Evolutionary conservation across 2,797 vertebrate genomes (phyloP).

Genomic region (Florisuga fusca): DNA sequence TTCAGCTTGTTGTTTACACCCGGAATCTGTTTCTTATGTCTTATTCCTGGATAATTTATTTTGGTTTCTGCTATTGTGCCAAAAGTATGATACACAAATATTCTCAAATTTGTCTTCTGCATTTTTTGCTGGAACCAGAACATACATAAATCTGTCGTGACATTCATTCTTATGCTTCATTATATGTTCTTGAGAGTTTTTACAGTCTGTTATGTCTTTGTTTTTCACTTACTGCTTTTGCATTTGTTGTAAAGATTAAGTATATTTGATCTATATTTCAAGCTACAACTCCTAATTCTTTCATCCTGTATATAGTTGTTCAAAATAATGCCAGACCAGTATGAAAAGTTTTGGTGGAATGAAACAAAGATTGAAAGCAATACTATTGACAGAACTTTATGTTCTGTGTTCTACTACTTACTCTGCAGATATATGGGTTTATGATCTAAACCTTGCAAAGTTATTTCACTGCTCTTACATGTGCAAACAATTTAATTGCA

Average conservation of each 20-base stretch:
- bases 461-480: constrained; percentile 20
- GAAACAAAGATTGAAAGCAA: constrained; percentile 18
- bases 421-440: not conserved
- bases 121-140: constrained; percentile 42
- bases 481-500: constrained; percentile 30
- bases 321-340: not conserved
- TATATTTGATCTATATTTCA: constrained; percentile 29
- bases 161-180: constrained; percentile 48
- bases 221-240: constrained; percentile 48
- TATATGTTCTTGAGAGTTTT: constrained; percentile 32
- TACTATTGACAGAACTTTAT: not conserved
- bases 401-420: not conserved
- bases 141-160: constrained; percentile 56
- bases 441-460: not conserved
- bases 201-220: constrained; percentile 50
- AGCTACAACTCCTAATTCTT: constrained; percentile 6
- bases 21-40: constrained; percentile 19
- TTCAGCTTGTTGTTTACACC: constrained; percentile 15
- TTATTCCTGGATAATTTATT: constrained; percentile 56
- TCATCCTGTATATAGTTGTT: not conserved
- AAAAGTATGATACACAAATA: constrained; percentile 52
- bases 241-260: constrained; percentile 39
- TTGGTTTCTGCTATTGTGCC: constrained; percentile 46
- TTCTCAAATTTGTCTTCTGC: constrained; percentile 49
- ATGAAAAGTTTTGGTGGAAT: constrained; percentile 12